These are phyloP conservation scores for Anisognathus igniventris DNA, from an alignment of 2,797 vertebrate genomes.

Conservation along the genomic window DNA sequence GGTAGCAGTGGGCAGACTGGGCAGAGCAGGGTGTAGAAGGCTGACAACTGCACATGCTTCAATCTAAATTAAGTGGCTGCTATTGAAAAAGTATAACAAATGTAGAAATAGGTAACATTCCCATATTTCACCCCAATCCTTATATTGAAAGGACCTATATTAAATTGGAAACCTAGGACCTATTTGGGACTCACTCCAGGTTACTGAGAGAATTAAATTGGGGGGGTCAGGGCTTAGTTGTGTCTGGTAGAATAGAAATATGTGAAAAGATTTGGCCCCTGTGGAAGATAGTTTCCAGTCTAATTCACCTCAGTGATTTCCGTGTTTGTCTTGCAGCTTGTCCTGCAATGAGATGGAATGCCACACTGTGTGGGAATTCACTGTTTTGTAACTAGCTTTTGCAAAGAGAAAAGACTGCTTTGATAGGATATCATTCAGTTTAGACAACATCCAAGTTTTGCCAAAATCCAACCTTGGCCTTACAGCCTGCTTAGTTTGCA, in stretches of 20 bases:
- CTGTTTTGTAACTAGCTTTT: not conserved
- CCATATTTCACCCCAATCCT: not conserved
- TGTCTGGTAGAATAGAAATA: not conserved
- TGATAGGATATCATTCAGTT: not conserved
- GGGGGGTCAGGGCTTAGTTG: not conserved
- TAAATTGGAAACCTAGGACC: not conserved
- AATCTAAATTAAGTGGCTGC: not conserved
- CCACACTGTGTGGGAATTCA: not conserved
- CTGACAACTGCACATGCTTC: not conserved
- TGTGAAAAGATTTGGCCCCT: not conserved
- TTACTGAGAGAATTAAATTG: not conserved
- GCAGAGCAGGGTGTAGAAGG: not conserved
- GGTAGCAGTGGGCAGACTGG: accelerated
- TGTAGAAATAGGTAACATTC: not conserved
- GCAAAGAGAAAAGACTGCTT: not conserved
- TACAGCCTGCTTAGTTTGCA: not conserved
- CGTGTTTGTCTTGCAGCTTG: slow-evolving; percentile 24
- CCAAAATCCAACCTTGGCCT: not conserved
- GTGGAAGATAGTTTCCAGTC: slow-evolving; percentile 34
- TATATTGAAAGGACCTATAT: not conserved
- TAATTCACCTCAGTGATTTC: slow-evolving; percentile 16
- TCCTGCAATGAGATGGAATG: slow-evolving; percentile 4
- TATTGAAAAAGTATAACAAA: not conserved
- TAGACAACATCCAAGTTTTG: not conserved
- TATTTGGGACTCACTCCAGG: not conserved